Conservation (phyloP, 2,888 invertebrate species). For the Tipula vernalis region DNA sequence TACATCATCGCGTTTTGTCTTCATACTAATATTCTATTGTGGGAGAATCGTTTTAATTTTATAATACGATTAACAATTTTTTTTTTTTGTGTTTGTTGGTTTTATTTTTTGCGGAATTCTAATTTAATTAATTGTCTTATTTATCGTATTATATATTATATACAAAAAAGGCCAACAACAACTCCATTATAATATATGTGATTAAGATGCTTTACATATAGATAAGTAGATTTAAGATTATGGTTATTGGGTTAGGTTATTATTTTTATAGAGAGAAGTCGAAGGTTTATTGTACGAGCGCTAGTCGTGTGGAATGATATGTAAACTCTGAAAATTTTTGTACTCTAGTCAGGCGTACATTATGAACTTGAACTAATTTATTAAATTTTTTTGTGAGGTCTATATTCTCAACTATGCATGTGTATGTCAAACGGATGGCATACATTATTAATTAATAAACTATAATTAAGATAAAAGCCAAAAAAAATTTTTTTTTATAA, state of each 20-base stretch:
- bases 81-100: background rate
- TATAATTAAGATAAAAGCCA: too few species aligned
- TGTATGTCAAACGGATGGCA: too few species aligned
- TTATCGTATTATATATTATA: background rate
- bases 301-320: background rate
- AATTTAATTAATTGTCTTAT: background rate
- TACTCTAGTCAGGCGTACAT: background rate
- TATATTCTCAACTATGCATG: too few species aligned
- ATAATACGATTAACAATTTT: background rate
- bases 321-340: background rate
- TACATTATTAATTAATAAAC: too few species aligned
- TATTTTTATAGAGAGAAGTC: background rate
- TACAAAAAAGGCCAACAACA: background rate
- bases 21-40: background rate
- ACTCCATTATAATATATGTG: background rate
- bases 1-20: background rate
- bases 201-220: background rate
- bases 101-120: background rate
- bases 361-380: background rate
- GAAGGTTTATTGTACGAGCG: background rate
- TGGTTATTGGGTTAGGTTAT: background rate
- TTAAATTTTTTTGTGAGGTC: too few species aligned
- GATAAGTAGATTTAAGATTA: conserved; percentile 4
- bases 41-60: background rate
- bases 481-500: too few species aligned